Conservation (phyloP, 2,888 invertebrate species). For the Candidula unifasciata region DNA sequence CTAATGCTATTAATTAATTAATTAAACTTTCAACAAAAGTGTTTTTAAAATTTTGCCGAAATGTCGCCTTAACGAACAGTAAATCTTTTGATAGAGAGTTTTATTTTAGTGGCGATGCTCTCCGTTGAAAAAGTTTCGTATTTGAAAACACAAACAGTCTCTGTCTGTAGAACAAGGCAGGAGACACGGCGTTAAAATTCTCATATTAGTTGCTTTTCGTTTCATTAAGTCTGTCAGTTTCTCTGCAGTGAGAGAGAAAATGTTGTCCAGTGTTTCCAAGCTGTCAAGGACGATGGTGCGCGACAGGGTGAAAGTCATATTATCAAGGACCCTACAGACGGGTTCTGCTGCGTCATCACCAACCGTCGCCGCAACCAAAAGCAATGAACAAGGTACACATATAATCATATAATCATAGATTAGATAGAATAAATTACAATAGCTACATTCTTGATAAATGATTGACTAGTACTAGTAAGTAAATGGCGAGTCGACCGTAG, state of each 20-base stretch:
- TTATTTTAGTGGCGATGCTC: not conserved
- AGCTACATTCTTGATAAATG: no score
- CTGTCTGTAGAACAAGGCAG: no score
- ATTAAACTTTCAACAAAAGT: no score
- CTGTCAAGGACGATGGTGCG: conserved; percentile 23
- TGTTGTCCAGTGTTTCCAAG: conserved; percentile 28
- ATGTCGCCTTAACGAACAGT: no score
- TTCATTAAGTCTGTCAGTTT: not conserved
- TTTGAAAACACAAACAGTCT: not conserved
- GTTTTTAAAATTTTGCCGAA: no score
- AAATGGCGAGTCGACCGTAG: no score
- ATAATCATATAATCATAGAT: no score
- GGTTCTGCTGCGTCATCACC: conserved; percentile 6
- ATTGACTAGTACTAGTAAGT: no score
- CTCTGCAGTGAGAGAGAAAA: not conserved
- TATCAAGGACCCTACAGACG: not conserved
- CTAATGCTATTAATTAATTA: no score
- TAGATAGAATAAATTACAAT: no score
- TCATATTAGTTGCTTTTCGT: no score
- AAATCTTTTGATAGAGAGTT: not conserved
- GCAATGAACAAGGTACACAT: not conserved
- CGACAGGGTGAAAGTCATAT: not conserved
- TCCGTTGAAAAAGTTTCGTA: not conserved
- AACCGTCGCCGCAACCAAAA: not conserved
- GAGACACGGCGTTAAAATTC: no score